Percentiles rank a stretch among this genome's conserved stretches.
These are phyloP conservation scores for Lasiurus borealis DNA, from an alignment of 2,113 vertebrate species.

Conservation along the genomic window DNA sequence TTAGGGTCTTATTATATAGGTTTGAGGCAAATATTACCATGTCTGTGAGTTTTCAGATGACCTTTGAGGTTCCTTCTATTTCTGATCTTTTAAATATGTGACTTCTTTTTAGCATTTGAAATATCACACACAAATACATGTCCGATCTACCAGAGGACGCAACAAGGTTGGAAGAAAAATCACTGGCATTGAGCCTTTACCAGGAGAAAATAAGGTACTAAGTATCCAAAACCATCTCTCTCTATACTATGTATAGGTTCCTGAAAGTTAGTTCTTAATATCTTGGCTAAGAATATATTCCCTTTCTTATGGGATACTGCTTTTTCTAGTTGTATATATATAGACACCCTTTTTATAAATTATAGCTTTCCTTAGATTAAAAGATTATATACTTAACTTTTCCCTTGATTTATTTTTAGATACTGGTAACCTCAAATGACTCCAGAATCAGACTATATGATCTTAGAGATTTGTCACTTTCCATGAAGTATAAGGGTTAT, in stretches of 20 bases:
- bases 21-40: neutral
- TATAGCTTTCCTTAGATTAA: slow-evolving; percentile 54
- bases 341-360: neutral
- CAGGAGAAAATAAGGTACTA: slow-evolving; percentile 97
- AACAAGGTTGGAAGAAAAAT: slow-evolving; percentile 99
- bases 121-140: slow-evolving; percentile 99
- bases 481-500: slow-evolving; percentile 99
- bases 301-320: slow-evolving; percentile 1
- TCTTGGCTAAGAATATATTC: slow-evolving; percentile 37
- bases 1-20: too few relatives aligned
- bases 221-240: slow-evolving; percentile 47
- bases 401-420: slow-evolving; percentile 87
- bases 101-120: slow-evolving; percentile 93
- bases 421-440: slow-evolving; percentile 98
- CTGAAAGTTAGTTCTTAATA: slow-evolving; percentile 49
- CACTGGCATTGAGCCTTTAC: slow-evolving; percentile 98
- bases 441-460: slow-evolving; percentile 98
- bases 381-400: slow-evolving; percentile 54
- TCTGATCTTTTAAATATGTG: slow-evolving; percentile 37
- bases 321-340: slow-evolving; percentile 48
- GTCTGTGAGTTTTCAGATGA: neutral
- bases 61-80: slow-evolving; percentile 22
- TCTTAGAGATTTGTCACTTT: slow-evolving; percentile 97
- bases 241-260: neutral
- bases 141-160: slow-evolving; percentile 96